Evolutionary conservation across 2,113 vertebrate genomes (phyloP).

Genomic region (Hippocampus comes): DNA sequence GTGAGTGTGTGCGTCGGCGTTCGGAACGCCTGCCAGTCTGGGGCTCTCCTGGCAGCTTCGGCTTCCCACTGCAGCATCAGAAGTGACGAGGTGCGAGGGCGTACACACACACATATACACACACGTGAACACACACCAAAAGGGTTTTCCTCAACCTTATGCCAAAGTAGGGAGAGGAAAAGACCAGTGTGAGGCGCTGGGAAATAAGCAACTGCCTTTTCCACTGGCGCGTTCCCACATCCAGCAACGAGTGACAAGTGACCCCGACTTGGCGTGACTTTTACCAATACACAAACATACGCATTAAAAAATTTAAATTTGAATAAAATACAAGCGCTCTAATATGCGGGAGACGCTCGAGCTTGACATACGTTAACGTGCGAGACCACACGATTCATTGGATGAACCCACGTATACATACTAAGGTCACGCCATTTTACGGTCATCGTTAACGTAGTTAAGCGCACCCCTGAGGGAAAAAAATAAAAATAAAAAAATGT

Average conservation of each 20-base stretch:
- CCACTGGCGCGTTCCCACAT: constrained; percentile 60
- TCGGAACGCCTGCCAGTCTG: constrained; percentile 67
- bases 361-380: not conserved
- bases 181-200: constrained; percentile 64
- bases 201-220: constrained; percentile 67
- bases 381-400: not conserved
- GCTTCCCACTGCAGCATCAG: constrained; percentile 68
- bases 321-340: constrained; percentile 8
- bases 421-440: constrained; percentile 4
- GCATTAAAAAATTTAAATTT: not conserved
- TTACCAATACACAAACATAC: constrained; percentile 32
- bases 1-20: constrained; percentile 51
- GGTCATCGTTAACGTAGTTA: constrained; percentile 21
- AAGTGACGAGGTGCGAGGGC: constrained; percentile 69
- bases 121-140: constrained; percentile 26
- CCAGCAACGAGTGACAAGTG: constrained; percentile 66
- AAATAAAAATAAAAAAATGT: not conserved
- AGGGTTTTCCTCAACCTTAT: constrained; percentile 64
- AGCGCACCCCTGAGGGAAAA: constrained; percentile 6
- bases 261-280: constrained; percentile 47
- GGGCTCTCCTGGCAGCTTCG: constrained; percentile 67
- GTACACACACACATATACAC: constrained; percentile 38
- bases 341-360: constrained; percentile 3
- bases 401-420: not conserved
- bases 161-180: constrained; percentile 63